Evolutionary conservation across 2,113 vertebrate species (phyloP).

Genomic region (Gopherus flavomarginatus): DNA sequence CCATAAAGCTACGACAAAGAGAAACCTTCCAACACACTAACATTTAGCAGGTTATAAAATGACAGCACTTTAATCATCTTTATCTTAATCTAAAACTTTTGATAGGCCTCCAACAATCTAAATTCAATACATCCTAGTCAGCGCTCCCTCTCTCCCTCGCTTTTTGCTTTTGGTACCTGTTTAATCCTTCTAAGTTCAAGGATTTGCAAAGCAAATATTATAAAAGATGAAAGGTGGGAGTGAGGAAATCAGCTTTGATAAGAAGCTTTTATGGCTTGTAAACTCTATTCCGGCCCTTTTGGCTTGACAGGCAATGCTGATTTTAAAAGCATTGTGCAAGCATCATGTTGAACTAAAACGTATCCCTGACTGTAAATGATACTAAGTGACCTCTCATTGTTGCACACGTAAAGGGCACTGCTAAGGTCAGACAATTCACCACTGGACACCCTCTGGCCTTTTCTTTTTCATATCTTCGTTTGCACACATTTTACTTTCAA

Average conservation of each 20-base stretch:
- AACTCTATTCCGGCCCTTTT: conserved; percentile 67
- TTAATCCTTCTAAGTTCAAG: conserved; percentile 80
- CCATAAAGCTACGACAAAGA: neutral
- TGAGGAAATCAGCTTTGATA: conserved; percentile 80
- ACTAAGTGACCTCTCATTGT: neutral
- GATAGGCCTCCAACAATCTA: conserved; percentile 54
- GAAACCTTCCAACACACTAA: neutral
- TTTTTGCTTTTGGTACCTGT: conserved; percentile 55
- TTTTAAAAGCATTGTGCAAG: conserved; percentile 73
- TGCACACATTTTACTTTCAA: neutral
- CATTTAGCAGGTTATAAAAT: neutral
- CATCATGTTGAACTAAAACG: neutral
- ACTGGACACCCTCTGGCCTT: too few species aligned
- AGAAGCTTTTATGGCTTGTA: conserved; percentile 77
- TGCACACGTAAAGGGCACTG: rapidly evolving
- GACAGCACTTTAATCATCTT: conserved; percentile 47
- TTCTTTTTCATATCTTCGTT: rapidly evolving
- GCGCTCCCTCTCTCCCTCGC: conserved; percentile 21
- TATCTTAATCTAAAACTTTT: conserved; percentile 66
- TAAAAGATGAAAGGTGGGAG: conserved; percentile 81
- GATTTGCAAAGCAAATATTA: conserved; percentile 81
- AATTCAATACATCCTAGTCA: conserved; percentile 53
- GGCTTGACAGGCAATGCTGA: conserved; percentile 73
- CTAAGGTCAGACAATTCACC: neutral
- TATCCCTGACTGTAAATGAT: neutral